phyloP scores from a whole-genome alignment of 1,140 invertebrate genomes.

The Dendroctonus valens region DNA sequence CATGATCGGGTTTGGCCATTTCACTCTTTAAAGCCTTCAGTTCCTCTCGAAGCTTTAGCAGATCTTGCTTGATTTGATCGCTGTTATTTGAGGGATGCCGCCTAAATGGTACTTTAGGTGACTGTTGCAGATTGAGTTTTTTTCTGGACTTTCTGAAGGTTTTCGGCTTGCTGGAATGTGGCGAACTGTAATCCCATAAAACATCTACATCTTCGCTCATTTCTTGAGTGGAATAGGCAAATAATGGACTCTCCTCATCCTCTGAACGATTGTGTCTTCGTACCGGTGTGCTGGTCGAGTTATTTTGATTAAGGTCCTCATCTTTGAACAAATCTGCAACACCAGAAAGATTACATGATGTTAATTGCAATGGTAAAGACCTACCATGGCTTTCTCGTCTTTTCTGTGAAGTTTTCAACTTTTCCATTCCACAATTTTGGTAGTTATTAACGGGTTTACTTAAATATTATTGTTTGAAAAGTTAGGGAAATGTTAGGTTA shows the following conservation, averaged over 20 bases:
- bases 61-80: constrained; percentile 37
- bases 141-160: constrained; percentile 35
- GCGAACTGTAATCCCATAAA: constrained; percentile 49
- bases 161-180: constrained; percentile 33
- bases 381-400: no score
- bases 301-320: no score
- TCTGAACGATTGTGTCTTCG: constrained; percentile 19
- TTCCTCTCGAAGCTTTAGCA: constrained; percentile 45
- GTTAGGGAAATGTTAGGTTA: no score
- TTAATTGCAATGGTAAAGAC: no score
- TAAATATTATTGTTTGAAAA: no score
- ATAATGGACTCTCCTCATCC: constrained; percentile 32
- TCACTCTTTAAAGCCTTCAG: constrained; percentile 42
- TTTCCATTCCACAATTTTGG: no score
- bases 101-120: constrained; percentile 41
- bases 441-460: no score
- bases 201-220: constrained; percentile 44
- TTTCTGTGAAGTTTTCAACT: no score
- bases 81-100: constrained; percentile 38
- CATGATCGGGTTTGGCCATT: constrained; percentile 40
- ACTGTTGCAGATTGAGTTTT: constrained; percentile 31
- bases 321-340: no score
- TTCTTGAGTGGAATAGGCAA: constrained; percentile 43
- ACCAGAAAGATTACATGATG: no score
- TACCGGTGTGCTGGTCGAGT: constrained; percentile 1